These are phyloP conservation scores for Drosophila nr. medialis DNA, from an alignment of 2,888 invertebrate genomes.

Conservation along the genomic window DNA sequence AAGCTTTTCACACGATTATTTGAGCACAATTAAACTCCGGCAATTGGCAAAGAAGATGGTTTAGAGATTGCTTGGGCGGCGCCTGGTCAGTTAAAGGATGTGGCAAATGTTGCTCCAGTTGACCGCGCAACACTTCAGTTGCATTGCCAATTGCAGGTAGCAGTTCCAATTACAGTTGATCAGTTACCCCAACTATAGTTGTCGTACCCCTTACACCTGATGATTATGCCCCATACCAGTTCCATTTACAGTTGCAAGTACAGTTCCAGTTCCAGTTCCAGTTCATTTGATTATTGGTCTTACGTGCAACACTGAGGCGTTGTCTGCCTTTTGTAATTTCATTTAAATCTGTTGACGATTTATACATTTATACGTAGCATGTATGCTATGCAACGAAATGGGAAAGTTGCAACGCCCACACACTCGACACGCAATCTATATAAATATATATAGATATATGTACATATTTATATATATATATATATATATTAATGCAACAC, in stretches of 20 bases:
- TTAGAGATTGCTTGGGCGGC: slow-evolving; percentile 23
- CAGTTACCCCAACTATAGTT: background rate
- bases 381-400: slow-evolving; percentile 27
- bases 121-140: background rate
- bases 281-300: slow-evolving; percentile 39
- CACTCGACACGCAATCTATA: slow-evolving; percentile 63
- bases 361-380: slow-evolving; percentile 58
- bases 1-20: background rate
- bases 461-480: background rate
- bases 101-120: background rate
- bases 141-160: background rate
- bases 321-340: slow-evolving; percentile 47
- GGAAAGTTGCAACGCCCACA: slow-evolving; percentile 77
- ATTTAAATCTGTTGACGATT: slow-evolving; percentile 79
- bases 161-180: background rate
- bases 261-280: slow-evolving; percentile 22
- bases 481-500: background rate
- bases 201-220: background rate
- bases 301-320: slow-evolving; percentile 36
- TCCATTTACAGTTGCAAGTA: background rate
- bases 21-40: background rate
- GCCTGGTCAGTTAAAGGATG: slow-evolving; percentile 24
- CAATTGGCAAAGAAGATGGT: background rate
- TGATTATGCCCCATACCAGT: background rate
- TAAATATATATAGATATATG: too few relatives aligned